Evolutionary conservation across 2,113 vertebrate species (phyloP).

Genomic region (Sapajus apella): DNA sequence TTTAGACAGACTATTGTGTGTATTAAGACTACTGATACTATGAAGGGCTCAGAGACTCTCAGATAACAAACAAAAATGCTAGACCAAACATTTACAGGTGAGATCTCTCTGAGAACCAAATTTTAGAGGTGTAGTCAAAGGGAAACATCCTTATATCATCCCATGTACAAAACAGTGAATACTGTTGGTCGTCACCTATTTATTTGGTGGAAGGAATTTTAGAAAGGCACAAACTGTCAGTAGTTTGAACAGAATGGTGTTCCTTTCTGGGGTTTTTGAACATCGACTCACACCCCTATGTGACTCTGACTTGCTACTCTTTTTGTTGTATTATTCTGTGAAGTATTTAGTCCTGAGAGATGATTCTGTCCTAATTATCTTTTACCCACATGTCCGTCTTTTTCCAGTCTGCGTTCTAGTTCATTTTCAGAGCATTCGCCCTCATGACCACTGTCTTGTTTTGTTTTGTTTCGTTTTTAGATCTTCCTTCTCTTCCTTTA

Average conservation of each 20-base stretch:
- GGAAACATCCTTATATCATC: background rate
- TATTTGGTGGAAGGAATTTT: background rate
- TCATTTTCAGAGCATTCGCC: slow-evolving; percentile 42
- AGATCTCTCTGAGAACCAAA: slow-evolving; percentile 27
- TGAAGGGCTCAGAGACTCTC: background rate
- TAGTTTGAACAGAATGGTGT: background rate
- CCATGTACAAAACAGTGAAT: background rate
- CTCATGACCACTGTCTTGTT: background rate
- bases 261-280: background rate
- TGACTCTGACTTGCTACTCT: background rate
- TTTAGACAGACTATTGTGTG: background rate
- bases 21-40: background rate
- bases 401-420: slow-evolving; percentile 19
- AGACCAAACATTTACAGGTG: background rate
- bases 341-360: slow-evolving; percentile 20
- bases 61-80: background rate
- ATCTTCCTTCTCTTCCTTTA: background rate
- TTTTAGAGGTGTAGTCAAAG: background rate
- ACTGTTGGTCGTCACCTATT: background rate
- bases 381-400: background rate
- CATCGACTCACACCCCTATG: background rate
- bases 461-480: slow-evolving; percentile 41
- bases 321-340: background rate
- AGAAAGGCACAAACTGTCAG: background rate
- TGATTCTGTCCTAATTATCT: slow-evolving; percentile 34